Percentiles rank a stretch among this genome's conserved stretches.
phyloP scores from a whole-genome alignment of 2,888 invertebrate species.

The Branchipolynoe longqiensis region DNA sequence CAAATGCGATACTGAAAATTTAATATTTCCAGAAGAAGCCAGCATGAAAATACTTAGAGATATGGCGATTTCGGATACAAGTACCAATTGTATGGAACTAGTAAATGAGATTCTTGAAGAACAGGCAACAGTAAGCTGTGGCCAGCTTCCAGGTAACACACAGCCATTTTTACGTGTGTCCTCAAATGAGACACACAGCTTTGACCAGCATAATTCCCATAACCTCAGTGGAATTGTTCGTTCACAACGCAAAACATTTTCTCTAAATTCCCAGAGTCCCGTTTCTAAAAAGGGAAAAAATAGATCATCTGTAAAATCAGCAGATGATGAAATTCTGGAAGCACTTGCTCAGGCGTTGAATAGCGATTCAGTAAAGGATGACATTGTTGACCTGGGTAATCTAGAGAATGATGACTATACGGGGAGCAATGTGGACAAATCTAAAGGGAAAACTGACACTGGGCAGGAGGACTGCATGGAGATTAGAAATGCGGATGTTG shows the following conservation, averaged over 20 bases:
- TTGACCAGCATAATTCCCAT: not conserved
- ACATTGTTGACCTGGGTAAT: not conserved
- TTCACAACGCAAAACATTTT: not conserved
- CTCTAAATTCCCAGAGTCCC: not conserved
- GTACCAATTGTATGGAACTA: too few species aligned
- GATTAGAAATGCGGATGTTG: conserved; percentile 1
- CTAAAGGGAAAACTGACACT: conserved; percentile 12
- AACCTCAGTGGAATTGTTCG: conserved; percentile 11
- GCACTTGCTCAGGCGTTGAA: not conserved
- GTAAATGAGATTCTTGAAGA: too few species aligned
- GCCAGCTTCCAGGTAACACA: too few species aligned
- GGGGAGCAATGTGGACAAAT: not conserved
- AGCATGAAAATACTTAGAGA: too few species aligned
- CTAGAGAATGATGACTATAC: not conserved
- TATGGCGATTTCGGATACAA: too few species aligned
- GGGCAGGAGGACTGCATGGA: too few species aligned
- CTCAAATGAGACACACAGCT: not conserved
- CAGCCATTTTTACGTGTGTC: not conserved
- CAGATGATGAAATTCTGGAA: not conserved
- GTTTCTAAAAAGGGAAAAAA: conserved; percentile 1
- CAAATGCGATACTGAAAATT: too few species aligned
- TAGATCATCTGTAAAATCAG: not conserved
- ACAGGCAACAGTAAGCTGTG: too few species aligned
- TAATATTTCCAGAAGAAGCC: too few species aligned
- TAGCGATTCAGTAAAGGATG: conserved; percentile 3